A percentile compares a stretch with the other conserved stretches of the same genome.
These are phyloP conservation scores for Actinostola sp. DNA, from an alignment of 92 coral and sea anemone species.

Conservation along the genomic window DNA sequence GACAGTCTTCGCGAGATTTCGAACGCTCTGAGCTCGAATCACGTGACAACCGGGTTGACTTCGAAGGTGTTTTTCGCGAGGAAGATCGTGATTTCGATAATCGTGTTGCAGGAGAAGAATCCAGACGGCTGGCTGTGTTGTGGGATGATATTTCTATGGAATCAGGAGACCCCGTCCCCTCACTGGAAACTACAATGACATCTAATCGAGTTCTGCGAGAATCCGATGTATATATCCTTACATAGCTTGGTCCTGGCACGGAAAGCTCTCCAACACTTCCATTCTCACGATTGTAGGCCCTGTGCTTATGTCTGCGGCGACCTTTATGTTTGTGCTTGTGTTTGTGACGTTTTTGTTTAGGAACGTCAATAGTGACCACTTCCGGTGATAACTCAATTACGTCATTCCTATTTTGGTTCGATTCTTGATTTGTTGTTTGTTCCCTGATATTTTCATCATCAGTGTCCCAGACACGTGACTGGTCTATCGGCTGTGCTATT, in stretches of 20 bases:
- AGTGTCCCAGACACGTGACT: slow-evolving; percentile 20
- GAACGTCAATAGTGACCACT: background rate
- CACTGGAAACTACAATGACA: slow-evolving; percentile 68
- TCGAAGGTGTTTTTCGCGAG: background rate
- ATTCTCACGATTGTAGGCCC: background rate
- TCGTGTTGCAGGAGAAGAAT: background rate
- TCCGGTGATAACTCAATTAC: slow-evolving; percentile 13
- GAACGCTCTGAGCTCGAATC: slow-evolving; percentile 7
- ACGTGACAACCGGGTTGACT: background rate
- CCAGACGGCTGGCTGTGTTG: background rate
- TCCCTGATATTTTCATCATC: background rate
- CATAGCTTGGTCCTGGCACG: background rate
- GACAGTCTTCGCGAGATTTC: slow-evolving; percentile 2
- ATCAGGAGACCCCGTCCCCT: slow-evolving; percentile 39
- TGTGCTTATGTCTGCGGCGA: slow-evolving; percentile 31
- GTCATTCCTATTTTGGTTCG: slow-evolving; percentile 1
- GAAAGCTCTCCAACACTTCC: background rate
- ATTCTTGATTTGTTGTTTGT: background rate
- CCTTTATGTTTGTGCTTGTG: slow-evolving; percentile 65
- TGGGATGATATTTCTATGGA: background rate
- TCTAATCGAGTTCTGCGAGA: too few relatives aligned
- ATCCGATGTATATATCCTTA: background rate
- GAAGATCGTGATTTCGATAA: background rate
- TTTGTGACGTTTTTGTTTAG: slow-evolving; percentile 35
- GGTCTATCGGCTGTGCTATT: slow-evolving; percentile 22